Evolutionary conservation across 2,888 invertebrate genomes (phyloP).

Genomic region (Acrobasis suavella): DNA sequence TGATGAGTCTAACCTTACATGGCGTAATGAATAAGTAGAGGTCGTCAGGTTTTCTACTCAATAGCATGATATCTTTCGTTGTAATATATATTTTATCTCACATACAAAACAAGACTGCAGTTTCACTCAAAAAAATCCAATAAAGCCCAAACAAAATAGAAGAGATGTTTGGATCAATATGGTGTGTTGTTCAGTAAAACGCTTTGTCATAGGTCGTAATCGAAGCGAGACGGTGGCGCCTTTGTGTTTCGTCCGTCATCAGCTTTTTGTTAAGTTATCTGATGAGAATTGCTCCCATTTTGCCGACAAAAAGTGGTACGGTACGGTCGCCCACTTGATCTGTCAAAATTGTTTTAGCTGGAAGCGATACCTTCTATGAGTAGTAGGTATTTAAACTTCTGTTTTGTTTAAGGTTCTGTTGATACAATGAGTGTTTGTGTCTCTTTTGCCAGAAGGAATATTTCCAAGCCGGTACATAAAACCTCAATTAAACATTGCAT

Average conservation of each 20-base stretch:
- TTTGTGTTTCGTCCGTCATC: constrained; percentile 73
- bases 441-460: too few relatives aligned
- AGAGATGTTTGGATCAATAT: constrained; percentile 80
- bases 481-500: too few relatives aligned
- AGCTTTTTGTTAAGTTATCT: constrained; percentile 77
- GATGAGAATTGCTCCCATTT: constrained; percentile 81
- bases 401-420: not conserved
- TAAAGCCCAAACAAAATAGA: constrained; percentile 75
- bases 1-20: too few relatives aligned
- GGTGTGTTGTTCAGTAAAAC: constrained; percentile 77
- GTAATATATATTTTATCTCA: constrained; percentile 25
- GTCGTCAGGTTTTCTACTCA: too few relatives aligned
- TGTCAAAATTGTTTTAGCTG: constrained; percentile 24
- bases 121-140: constrained; percentile 67
- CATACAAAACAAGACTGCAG: constrained; percentile 23
- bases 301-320: constrained; percentile 59
- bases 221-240: constrained; percentile 78
- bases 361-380: not conserved
- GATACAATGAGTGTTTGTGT: not conserved
- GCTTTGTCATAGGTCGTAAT: constrained; percentile 82
- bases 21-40: too few relatives aligned
- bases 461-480: too few relatives aligned
- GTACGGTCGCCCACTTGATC: constrained; percentile 28
- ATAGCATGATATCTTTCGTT: too few relatives aligned
- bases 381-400: not conserved